phyloP scores from a whole-genome alignment of 2,797 vertebrate species.

The Tauraco hartlaubi region DNA sequence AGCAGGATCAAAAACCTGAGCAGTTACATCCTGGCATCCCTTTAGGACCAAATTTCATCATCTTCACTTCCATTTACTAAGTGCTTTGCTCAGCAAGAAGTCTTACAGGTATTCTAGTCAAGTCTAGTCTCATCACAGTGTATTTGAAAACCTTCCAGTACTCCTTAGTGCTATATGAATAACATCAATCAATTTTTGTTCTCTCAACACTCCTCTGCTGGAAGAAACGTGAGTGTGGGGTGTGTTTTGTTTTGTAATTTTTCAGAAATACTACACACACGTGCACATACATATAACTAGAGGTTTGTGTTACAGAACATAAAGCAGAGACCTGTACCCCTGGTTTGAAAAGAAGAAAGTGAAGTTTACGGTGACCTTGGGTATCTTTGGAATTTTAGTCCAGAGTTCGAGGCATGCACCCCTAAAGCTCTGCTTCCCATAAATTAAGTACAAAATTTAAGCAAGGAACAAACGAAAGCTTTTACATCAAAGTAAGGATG shows the following conservation, averaged over 20 bases:
- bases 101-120: conserved; percentile 8
- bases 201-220: not conserved
- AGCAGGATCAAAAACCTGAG: conserved; percentile 25
- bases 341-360: not conserved
- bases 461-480: rapidly evolving
- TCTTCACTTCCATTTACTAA: conserved; percentile 18
- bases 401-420: not conserved
- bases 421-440: not conserved
- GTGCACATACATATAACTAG: not conserved
- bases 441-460: not conserved
- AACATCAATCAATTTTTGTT: conserved; percentile 47
- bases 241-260: conserved; percentile 10
- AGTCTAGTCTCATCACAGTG: not conserved
- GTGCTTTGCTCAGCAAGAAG: conserved; percentile 43
- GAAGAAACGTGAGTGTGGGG: not conserved
- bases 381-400: not conserved
- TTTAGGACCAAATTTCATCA: conserved; percentile 41
- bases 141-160: conserved; percentile 55
- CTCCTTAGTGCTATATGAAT: not conserved
- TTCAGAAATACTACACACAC: not conserved
- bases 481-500: not conserved
- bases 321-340: not conserved
- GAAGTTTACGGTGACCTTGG: not conserved
- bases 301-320: not conserved
- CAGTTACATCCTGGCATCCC: not conserved